Percentiles rank a stretch among this genome's conserved stretches.
These are phyloP conservation scores for Hypothenemus hampei DNA, from an alignment of 1,140 invertebrate genomes.

Conservation along the genomic window DNA sequence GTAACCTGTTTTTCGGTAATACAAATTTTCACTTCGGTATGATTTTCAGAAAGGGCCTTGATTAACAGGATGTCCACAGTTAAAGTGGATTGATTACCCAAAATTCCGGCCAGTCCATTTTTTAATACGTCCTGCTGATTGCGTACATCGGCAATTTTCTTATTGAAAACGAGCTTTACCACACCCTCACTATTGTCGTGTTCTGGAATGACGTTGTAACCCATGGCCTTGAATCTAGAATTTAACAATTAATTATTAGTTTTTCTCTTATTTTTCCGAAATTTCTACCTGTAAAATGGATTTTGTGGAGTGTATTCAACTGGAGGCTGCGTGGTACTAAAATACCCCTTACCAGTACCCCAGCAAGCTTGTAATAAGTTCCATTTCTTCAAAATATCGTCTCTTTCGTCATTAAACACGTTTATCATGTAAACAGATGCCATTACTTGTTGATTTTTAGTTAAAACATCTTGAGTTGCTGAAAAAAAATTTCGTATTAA, in stretches of 20 bases:
- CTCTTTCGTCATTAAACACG: slow-evolving; percentile 88
- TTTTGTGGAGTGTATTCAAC: slow-evolving; percentile 85
- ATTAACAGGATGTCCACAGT: slow-evolving; percentile 71
- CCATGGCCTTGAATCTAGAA: slow-evolving; percentile 83
- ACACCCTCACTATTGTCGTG: slow-evolving; percentile 83
- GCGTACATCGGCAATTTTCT: slow-evolving; percentile 69
- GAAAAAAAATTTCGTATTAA: slow-evolving; percentile 17
- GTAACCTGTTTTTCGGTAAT: slow-evolving; percentile 69
- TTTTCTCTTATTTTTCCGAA: no score
- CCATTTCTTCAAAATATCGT: slow-evolving; percentile 86
- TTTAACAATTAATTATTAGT: no score
- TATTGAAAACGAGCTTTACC: slow-evolving; percentile 76
- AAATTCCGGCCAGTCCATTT: slow-evolving; percentile 58
- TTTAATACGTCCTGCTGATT: slow-evolving; percentile 69
- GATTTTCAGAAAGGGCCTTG: slow-evolving; percentile 67
- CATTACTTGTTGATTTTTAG: slow-evolving; percentile 36
- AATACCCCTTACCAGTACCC: slow-evolving; percentile 77
- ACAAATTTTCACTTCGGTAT: slow-evolving; percentile 71
- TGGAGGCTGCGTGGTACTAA: slow-evolving; percentile 63
- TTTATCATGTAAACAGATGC: slow-evolving; percentile 55
- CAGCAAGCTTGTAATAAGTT: slow-evolving; percentile 91
- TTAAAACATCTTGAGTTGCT: slow-evolving; percentile 51
- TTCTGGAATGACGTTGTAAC: slow-evolving; percentile 78
- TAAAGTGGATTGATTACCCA: slow-evolving; percentile 82
- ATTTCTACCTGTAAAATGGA: slow-evolving; percentile 66